phyloP scores from a whole-genome alignment of 2,888 invertebrate genomes.

The Mimachlamys varia region DNA sequence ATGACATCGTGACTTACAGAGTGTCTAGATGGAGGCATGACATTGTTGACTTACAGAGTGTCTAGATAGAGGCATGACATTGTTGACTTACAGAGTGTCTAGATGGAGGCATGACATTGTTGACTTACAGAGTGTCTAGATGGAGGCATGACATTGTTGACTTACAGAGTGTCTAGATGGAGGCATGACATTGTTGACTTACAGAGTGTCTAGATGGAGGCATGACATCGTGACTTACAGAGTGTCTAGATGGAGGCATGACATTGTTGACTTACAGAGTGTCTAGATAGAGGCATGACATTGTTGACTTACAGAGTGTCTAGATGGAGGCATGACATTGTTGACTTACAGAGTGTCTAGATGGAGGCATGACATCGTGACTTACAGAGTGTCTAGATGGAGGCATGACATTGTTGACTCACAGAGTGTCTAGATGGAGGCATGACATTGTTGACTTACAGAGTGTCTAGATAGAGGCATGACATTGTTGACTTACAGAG shows the following conservation, averaged over 20 bases:
- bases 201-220: background rate
- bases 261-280: slow-evolving; percentile 21
- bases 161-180: background rate
- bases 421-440: background rate
- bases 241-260: background rate
- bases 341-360: slow-evolving; percentile 30
- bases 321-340: too few relatives aligned
- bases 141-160: background rate
- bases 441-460: background rate
- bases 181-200: background rate
- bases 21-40: background rate
- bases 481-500: slow-evolving; percentile 41
- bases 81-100: slow-evolving; percentile 36
- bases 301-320: slow-evolving; percentile 37
- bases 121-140: slow-evolving; percentile 32
- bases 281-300: too few relatives aligned
- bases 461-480: too few relatives aligned
- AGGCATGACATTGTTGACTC: too few relatives aligned
- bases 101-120: too few relatives aligned
- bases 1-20: background rate
- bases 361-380: too few relatives aligned
- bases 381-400: background rate
- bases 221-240: background rate
- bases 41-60: slow-evolving; percentile 34
- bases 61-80: too few relatives aligned